Evolutionary conservation across 2,888 invertebrate genomes (phyloP).

Genomic region (Melitaea athalia): DNA sequence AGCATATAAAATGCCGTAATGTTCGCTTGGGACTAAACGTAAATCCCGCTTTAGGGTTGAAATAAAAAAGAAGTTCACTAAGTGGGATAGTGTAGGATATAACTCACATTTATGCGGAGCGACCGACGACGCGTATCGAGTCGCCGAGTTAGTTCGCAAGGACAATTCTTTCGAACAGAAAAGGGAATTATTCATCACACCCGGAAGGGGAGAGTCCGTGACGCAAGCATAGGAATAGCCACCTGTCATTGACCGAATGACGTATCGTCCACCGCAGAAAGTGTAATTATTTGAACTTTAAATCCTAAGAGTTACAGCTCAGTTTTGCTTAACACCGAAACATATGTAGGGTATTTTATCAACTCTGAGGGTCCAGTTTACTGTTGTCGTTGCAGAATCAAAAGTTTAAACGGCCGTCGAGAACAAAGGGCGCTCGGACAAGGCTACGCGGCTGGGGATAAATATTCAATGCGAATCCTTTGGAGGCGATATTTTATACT

Average conservation of each 20-base stretch:
- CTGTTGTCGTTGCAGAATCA: conserved; percentile 82
- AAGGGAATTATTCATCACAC: conserved; percentile 83
- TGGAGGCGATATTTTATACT: conserved; percentile 79
- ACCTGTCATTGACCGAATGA: conserved; percentile 56
- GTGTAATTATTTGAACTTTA: conserved; percentile 42
- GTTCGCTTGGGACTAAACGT: conserved; percentile 65
- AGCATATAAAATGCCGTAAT: conserved; percentile 59
- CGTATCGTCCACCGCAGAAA: conserved; percentile 46
- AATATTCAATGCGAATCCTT: conserved; percentile 82
- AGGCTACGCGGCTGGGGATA: conserved; percentile 69
- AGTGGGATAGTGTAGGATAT: conserved; percentile 76
- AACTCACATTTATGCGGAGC: conserved; percentile 79
- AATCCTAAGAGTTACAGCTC: conserved; percentile 39
- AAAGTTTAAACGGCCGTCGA: conserved; percentile 81
- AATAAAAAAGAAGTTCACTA: conserved; percentile 75
- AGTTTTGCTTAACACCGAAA: conserved; percentile 34
- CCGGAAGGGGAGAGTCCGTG: conserved; percentile 82
- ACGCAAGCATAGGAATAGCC: conserved; percentile 80
- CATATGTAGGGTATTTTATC: conserved; percentile 54
- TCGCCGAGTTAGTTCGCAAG: conserved; percentile 77
- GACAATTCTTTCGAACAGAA: conserved; percentile 78
- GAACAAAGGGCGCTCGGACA: conserved; percentile 79
- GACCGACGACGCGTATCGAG: conserved; percentile 78
- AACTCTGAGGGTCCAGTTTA: conserved; percentile 78
- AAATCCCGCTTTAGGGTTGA: conserved; percentile 71